Evolutionary conservation across 2,113 vertebrate genomes (phyloP), one percentile per base, ranked within the genome.

Genomic region (Pteropus alecto): DNA sequence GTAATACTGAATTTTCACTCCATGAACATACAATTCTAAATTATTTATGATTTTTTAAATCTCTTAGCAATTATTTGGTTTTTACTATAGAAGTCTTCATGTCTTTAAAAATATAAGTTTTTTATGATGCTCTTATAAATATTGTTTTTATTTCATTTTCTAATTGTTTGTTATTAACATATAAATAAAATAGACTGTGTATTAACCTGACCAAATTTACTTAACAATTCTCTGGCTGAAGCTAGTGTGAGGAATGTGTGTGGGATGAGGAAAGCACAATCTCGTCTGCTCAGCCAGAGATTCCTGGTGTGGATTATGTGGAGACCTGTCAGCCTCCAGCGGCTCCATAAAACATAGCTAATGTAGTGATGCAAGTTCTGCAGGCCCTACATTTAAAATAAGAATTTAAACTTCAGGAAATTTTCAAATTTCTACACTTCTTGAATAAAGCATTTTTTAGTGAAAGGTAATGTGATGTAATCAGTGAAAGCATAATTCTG

Each of bases 221-320:
- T 26, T 81, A 71, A 54, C 67, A 92, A 77, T 38, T 93, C 33
- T 41, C 48, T 79, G 56, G 12, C 51, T 90, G 18, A 97, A 56
- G 6, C 9, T 71, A 19, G 19, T 78, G 2, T 71, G 63, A 78
- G 30, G 58, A 67, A 6, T 35, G 16, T 74, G 7, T 87, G 33
- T 88, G 28, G 30, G 43, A 9, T 30, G 4, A 7, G 8, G 26
- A 15, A 48, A 54, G 8, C 2, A 79, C 93, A 76, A 10, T 10
- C 2, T n/a, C 48, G 3, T 7, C 11, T 65, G 0, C 3, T 41
- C 48, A 14, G 6, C 24, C 21, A 10, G 46, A 0, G 11, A 5
- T 2, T 2, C 2, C 28, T 26, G 33, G 1, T 2, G 7, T 38
- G 12, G 3, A 48, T 87, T 26, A 4, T 7, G 11, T 43, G 28